Evolutionary conservation across 2,113 vertebrate species (phyloP).

Genomic region (Martes martes): DNA sequence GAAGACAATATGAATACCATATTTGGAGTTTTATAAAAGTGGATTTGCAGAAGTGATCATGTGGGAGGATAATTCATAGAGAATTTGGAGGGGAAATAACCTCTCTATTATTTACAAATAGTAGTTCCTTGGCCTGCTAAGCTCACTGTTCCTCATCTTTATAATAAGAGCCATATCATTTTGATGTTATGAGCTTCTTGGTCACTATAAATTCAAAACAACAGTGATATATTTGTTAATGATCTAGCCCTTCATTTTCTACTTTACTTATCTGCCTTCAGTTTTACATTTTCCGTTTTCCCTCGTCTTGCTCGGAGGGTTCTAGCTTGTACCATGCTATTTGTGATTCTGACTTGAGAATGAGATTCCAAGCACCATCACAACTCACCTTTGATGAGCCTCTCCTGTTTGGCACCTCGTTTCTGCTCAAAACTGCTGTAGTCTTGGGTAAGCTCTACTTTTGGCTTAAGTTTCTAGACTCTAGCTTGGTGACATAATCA

Average conservation of each 20-base stretch:
- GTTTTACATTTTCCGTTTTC: not conserved
- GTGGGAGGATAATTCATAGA: not conserved
- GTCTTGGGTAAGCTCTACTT: not conserved
- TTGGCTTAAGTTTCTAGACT: not conserved
- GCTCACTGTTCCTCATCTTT: not conserved
- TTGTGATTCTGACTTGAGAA: conserved; percentile 16
- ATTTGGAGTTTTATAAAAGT: not conserved
- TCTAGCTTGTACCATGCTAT: not conserved
- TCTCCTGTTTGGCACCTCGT: not conserved
- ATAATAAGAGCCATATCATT: not conserved
- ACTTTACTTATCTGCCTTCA: not conserved
- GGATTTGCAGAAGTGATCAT: not conserved
- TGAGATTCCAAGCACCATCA: not conserved
- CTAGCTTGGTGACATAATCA: conserved; percentile 39
- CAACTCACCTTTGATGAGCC: not conserved
- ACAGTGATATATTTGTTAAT: not conserved
- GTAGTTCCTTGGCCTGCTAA: not conserved
- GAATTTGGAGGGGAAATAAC: not conserved
- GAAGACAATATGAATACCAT: not conserved
- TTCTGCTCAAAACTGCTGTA: not conserved
- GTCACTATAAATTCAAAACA: not conserved
- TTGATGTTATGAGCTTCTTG: not conserved
- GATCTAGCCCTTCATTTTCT: not conserved
- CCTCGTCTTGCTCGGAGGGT: not conserved
- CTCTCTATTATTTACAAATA: not conserved